Evolutionary conservation across 2,888 invertebrate genomes (phyloP), one percentile per base, ranked within the genome.

Genomic region (Erannis defoliaria): DNA sequence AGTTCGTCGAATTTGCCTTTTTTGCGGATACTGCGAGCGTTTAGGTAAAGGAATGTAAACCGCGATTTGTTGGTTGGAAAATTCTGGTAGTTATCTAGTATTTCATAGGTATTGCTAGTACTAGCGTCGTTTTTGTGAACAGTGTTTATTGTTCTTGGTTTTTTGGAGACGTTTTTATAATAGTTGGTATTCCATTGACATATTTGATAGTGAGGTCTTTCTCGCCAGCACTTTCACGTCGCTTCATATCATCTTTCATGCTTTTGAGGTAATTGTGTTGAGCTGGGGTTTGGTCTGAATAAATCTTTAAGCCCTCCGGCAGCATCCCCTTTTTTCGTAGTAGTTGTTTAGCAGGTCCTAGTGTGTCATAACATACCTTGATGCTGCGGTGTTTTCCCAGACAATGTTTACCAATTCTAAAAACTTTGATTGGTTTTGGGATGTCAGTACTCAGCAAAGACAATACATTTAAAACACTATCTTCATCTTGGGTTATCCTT

Each of bases 131-230:
- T 9, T 12, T n/a, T n/a, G n/a, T 8, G 14, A 14, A 33, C 10
- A 35, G 43, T 31, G 12, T 8, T 21, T 21, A 21, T 38, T 48
- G 21, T 5, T 33, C 31, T 1, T 6, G 31, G 55, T 56, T 56
- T 56, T 56, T 56, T 56, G 55, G 9, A 21, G 21, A 10, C 0
- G 6, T 18, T 21, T 26, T 51, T 18, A 50, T 46, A 6, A 72
- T 72, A 14, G 38, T 64, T 1, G 74, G 77, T 35, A 48, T 62
- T 12, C 72, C 75, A 50, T 73, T 72, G 8, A 72, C 45, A 35
- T 74, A 77, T 62, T 77, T 77, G 3, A 76, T 74, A 21, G 45
- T 68, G 1, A 73, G 42, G n/a, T 73, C 46, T 10, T 19, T 61
- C 61, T 77, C 73, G 1, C 75, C 75, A 18, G 64, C 55, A 35